phyloP scores from a whole-genome alignment of 2,888 invertebrate genomes.

The Tethea ocularis region DNA sequence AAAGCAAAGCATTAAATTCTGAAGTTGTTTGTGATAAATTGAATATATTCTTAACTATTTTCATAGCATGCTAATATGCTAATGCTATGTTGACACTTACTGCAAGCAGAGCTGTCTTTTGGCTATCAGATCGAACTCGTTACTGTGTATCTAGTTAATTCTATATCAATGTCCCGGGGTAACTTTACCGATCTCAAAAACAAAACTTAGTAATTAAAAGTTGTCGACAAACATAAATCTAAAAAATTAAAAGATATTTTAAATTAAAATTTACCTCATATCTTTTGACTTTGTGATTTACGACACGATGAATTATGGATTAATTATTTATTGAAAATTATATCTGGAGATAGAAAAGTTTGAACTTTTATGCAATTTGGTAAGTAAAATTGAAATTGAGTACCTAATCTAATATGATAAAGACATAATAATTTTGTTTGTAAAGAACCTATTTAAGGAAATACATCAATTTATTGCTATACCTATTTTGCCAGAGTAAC shows the following conservation, averaged over 20 bases:
- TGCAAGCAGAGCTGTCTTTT: too few relatives aligned
- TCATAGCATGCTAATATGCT: too few relatives aligned
- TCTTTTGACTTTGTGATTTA: constrained; percentile 43
- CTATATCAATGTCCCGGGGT: constrained; percentile 19
- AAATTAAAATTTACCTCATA: constrained; percentile 64
- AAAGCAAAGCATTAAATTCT: too few relatives aligned
- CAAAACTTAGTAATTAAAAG: constrained; percentile 68
- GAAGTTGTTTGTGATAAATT: too few relatives aligned
- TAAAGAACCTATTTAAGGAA: too few relatives aligned
- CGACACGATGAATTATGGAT: constrained; percentile 36
- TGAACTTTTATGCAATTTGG: not conserved
- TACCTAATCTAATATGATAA: too few relatives aligned
- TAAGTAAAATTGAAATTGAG: not conserved
- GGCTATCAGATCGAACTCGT: not conserved
- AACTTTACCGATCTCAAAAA: constrained; percentile 39
- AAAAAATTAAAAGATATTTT: constrained; percentile 66
- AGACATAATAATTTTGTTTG: too few relatives aligned
- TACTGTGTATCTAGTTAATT: not conserved
- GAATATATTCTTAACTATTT: too few relatives aligned
- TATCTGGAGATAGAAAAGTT: not conserved
- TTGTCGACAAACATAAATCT: constrained; percentile 62
- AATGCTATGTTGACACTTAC: too few relatives aligned
- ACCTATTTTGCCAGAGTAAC: too few relatives aligned
- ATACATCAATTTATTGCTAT: too few relatives aligned
- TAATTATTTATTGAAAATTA: constrained; percentile 8